Percentiles rank a stretch among this genome's conserved stretches.
phyloP scores from a whole-genome alignment of 1,140 invertebrate genomes.

The Heliconius hewitsoni region DNA sequence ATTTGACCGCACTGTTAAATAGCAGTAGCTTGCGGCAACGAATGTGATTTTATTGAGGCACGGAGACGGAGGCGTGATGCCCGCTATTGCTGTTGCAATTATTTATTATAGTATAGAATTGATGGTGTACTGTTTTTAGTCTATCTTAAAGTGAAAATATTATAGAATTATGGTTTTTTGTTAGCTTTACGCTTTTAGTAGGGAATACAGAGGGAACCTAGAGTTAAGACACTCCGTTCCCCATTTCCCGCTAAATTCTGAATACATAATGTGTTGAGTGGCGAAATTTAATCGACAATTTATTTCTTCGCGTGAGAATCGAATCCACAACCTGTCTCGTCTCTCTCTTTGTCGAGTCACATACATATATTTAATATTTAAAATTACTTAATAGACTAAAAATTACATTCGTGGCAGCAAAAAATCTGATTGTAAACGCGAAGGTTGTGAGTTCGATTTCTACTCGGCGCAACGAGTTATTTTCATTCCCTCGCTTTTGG shows the following conservation, averaged over 20 bases:
- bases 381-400: too few relatives aligned
- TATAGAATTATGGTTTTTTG: not conserved
- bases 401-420: too few relatives aligned
- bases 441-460: too few relatives aligned
- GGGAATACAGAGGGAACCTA: not conserved
- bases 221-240: not conserved
- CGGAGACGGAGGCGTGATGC: not conserved
- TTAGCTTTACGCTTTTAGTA: not conserved
- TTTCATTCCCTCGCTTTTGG: too few relatives aligned
- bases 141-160: not conserved
- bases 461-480: too few relatives aligned
- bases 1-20: not conserved
- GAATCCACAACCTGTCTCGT: too few relatives aligned
- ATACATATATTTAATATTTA: too few relatives aligned
- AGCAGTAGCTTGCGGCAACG: not conserved
- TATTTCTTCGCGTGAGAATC: too few relatives aligned
- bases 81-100: not conserved
- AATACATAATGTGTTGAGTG: too few relatives aligned
- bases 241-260: not conserved
- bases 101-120: not conserved
- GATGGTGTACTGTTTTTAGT: not conserved
- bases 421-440: too few relatives aligned
- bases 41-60: slow-evolving; percentile 6
- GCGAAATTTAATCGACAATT: too few relatives aligned
- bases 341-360: too few relatives aligned